Percentiles rank a stretch among this genome's conserved stretches.
Conservation (phyloP, 92 coral and sea anemone species). For the Actinernus sp. region DNA sequence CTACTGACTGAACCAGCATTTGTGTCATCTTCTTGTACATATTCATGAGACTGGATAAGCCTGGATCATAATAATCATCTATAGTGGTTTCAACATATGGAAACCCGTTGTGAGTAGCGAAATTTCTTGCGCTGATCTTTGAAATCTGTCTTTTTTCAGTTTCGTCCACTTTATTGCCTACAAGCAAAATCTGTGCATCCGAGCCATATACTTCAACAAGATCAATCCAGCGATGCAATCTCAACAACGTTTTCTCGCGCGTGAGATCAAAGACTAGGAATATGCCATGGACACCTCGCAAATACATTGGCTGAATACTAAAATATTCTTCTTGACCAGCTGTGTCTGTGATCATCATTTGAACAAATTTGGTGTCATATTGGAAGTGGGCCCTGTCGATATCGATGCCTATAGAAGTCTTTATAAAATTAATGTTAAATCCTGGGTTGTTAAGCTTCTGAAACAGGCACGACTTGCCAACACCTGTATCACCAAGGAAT, state of each 20-base stretch:
- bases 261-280: constrained; percentile 79
- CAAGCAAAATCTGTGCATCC: constrained; percentile 41
- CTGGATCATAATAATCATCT: too few relatives aligned
- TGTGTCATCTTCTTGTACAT: constrained; percentile 68
- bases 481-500: constrained; percentile 75
- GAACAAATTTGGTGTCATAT: constrained; percentile 65
- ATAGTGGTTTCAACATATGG: constrained; percentile 79
- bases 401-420: constrained; percentile 66
- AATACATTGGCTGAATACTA: constrained; percentile 66
- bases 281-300: constrained; percentile 78
- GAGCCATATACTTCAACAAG: constrained; percentile 57
- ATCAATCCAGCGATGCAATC: constrained; percentile 62
- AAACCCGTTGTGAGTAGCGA: constrained; percentile 53
- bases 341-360: constrained; percentile 66
- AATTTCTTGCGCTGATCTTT: constrained; percentile 22
- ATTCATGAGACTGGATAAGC: constrained; percentile 46
- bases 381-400: constrained; percentile 41
- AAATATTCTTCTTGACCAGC: constrained; percentile 83
- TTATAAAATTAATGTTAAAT: constrained; percentile 35
- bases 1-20: constrained; percentile 54
- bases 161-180: constrained; percentile 79
- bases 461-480: constrained; percentile 83
- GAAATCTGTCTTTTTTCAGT: constrained; percentile 26
- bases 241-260: constrained; percentile 44
- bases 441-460: constrained; percentile 65